Conservation (phyloP, 1,140 invertebrate genomes). For the Brachionus koreanus region DNA sequence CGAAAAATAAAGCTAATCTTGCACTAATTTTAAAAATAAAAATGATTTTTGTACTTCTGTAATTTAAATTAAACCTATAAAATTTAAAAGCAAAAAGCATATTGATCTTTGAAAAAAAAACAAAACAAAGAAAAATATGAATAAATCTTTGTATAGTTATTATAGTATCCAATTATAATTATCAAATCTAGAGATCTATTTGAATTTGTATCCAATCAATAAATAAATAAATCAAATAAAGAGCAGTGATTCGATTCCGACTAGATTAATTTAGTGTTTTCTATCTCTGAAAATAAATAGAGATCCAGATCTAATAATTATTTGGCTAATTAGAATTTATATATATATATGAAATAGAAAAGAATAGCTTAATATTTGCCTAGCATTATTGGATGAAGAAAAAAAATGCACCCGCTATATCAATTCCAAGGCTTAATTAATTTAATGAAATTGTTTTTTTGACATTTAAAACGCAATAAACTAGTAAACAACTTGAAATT, state of each 20-base stretch:
- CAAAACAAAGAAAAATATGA: neutral
- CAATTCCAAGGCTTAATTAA: neutral
- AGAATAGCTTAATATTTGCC: neutral
- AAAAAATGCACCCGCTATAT: neutral
- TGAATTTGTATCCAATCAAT: neutral
- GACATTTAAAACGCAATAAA: neutral
- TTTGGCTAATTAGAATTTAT: conserved; percentile 4
- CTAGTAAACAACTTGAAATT: neutral
- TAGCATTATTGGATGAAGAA: neutral
- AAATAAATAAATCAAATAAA: neutral
- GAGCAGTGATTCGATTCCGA: neutral
- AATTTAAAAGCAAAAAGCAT: neutral
- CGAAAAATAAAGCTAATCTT: neutral
- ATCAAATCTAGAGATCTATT: conserved; percentile 26
- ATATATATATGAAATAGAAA: neutral
- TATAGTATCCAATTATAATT: conserved; percentile 17
- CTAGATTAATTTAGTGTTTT: neutral
- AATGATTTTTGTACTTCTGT: neutral
- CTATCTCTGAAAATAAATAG: conserved; percentile 13
- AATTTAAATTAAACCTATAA: neutral
- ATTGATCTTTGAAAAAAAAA: neutral
- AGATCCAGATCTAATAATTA: neutral
- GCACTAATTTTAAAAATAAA: neutral
- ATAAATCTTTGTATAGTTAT: neutral
- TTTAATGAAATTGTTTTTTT: conserved; percentile 29